Conservation (phyloP, 2,113 vertebrate genomes). For the Hippocampus mohnikei region DNA sequence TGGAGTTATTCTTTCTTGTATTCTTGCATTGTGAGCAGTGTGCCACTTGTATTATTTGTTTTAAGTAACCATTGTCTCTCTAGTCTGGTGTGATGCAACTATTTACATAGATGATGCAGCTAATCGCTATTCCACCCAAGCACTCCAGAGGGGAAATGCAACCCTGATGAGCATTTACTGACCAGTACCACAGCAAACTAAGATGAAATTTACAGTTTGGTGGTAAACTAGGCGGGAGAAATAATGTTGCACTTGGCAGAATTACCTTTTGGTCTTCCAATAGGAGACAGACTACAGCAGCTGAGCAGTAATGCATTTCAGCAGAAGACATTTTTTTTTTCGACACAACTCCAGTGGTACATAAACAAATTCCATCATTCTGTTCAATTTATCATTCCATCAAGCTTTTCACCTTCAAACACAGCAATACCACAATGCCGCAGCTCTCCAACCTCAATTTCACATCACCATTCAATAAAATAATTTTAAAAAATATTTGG, state of each 20-base stretch:
- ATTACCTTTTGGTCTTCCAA: not conserved
- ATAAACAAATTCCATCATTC: not conserved
- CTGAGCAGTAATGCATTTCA: not conserved
- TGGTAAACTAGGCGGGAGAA: not conserved
- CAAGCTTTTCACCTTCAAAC: not conserved
- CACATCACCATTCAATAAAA: not conserved
- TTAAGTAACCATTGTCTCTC: not conserved
- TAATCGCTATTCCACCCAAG: not conserved
- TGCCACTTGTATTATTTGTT: not conserved
- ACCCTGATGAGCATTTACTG: not conserved
- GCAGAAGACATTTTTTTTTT: not conserved
- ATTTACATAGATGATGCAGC: not conserved
- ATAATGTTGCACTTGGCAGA: not conserved
- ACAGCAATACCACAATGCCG: conserved; percentile 13
- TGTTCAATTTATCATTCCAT: not conserved
- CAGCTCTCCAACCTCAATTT: not conserved
- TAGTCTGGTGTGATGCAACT: not conserved
- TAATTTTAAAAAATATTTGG: conserved; percentile 7
- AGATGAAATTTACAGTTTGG: not conserved
- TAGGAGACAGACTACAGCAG: not conserved
- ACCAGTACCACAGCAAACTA: not conserved
- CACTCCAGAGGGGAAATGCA: not conserved
- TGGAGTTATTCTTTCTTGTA: not conserved
- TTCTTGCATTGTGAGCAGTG: not conserved
- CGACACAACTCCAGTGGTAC: not conserved